Evolutionary conservation across 2,113 vertebrate species (phyloP), one percentile per base, ranked within the genome.

Genomic region (Callopanchax toddi): DNA sequence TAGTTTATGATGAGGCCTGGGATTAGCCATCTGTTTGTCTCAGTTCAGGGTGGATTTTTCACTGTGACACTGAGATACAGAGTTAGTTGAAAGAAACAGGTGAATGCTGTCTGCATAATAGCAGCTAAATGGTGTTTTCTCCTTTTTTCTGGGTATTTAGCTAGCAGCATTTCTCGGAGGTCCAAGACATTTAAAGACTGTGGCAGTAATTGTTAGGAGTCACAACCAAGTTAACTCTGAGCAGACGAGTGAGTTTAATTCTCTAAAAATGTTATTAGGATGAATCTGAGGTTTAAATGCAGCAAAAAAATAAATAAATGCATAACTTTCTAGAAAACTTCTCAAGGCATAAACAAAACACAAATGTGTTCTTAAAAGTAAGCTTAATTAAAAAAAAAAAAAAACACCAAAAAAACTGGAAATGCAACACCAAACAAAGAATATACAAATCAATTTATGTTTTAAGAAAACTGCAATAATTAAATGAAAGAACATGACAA

Each of bases 41-140:
- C 8, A 1, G 18, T 42, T 50, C 23, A 51, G 48, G 26, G 22
- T 57, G 21, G 13, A 29, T 40, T 70, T 70, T 46, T 51, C 36
- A 37, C 26, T 20, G 26, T 44, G 34, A 69, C 40, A 25, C 39
- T 53, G n/a, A 18, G 15, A 52, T 32, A 22, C 48, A 20, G n/a
- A n/a, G 26, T 2, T 43, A 18, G 48, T 48, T 58, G 25, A 58
- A 50, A 23, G 45, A 16, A 37, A 11, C 23, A 11, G 22, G 18
- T 51, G 20, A 23, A 15, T 34, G 23, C 11, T 46, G 42, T 53
- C 44, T 29, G 40, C 12, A 10, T 17, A 39, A 42, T 45, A 60
- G 25, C 17, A 60, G 36, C 21, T 17, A 15, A 36, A 58, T 42
- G 2, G 32, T 18, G 17, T 21, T 64, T 52, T 20, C 18, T 15